Base-by-base conservation (phyloP, 2,888 invertebrate genomes). In the Tenthredo livida region DNA sequence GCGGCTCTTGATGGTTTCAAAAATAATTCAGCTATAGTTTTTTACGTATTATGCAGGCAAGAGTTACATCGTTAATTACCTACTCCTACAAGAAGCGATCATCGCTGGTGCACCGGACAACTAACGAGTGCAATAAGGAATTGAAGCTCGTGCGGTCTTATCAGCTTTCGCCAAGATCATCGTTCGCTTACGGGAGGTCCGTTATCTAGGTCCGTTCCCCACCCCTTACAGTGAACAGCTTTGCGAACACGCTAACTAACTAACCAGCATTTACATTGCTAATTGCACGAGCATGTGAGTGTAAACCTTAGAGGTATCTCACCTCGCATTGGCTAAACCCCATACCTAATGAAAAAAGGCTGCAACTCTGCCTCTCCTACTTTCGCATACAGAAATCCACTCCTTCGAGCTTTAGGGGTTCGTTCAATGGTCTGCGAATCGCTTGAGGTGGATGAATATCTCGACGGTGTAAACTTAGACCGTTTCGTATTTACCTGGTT, bases 211-310 rank as follows among this genome's bases (percentile, higher is more conserved):
- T 86, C 85, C 86, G 73, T 86, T 86, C 86, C 87, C 75, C 83
- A n/a, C 61, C 29, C 67, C 17, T n/a, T 10, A 70, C 29, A n/a
- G 67, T 87, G 87, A 87, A 86, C 88, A 87, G 89, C 90, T 91
- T 90, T 91, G 88, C 91, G 89, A 92, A 92, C 92, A 93, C 90
- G 92, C 92, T 90, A 91, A 91, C 92, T 61, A 61, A 93, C 92
- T 92, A 92, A 92, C 91, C 90, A 89, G 89, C 91, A 93, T 93
- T 93, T 93, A 92, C 93, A 93, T 93, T 93, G 93, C 93, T 93
- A 93, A 93, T 93, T 93, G 92, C 91, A 87, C 89, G 89, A 88
- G 88, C 91, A 90, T 90, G 90, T 88, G 90, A 92, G 88, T 91
- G 91, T 91, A 91, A 92, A 77, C 61, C 65, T 40, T 83, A 47